Base-by-base conservation (phyloP, 2,113 vertebrate species). In the Zosterops hypoxanthus region DNA sequence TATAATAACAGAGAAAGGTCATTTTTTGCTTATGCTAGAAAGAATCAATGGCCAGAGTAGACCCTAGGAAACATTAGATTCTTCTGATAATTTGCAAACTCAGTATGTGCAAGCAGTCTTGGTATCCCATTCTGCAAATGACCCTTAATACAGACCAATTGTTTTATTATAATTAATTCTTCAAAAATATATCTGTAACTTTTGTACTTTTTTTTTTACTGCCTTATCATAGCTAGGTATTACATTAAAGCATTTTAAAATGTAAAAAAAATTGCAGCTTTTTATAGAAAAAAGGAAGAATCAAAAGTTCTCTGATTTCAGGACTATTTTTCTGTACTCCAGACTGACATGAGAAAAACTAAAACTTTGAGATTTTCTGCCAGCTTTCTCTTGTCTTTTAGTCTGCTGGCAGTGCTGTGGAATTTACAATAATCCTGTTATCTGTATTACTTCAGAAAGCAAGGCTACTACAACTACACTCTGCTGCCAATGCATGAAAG, bases 381-480 rank as follows among this genome's bases (percentile, higher is more conserved):
- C 73, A 95, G 36, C n/a, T 85, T 82, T 78, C 52, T 84, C 80
- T 88, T 90, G 81, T 52, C 50, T 97, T 94, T 91, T 76, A 93
- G 82, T 87, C 63, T 83, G 72, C 65, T 92, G 79, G 95, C 83
- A 96, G 34, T 90, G 89, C 92, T 90, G 91, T 44, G 42, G 95
- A 95, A 96, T 91, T 88, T 78, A 83, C 64, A 96, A 91, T 91
- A 95, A 96, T 81, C 79, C 68, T 90, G 82, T 87, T 97, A 95
- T 91, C 80, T 94, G 81, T 91, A 94, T 63, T 94, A 83, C 73
- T 95, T 97, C 89, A 92, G 82, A 94, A 90, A 95, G 84, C 68
- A 92, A 80, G 60, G 60, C 44, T 34, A 7, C 91, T 92, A 49
- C 79, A 95, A 94, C 81, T 87, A 73, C 61, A 94, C 50, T 97